phyloP scores from a whole-genome alignment of 2,113 vertebrate species.

The Toxostoma redivivum region DNA sequence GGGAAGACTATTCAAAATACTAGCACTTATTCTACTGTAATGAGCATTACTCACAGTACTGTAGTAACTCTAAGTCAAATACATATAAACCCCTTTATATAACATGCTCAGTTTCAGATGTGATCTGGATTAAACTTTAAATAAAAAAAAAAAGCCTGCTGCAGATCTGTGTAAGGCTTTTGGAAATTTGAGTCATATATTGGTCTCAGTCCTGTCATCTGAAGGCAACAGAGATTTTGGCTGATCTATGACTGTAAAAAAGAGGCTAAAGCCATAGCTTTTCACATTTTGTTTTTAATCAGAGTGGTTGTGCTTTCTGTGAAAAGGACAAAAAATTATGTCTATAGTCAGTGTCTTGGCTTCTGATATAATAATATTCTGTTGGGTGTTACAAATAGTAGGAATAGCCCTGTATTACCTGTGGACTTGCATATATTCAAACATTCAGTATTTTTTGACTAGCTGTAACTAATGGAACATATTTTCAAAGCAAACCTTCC shows the following conservation, averaged over 20 bases:
- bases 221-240: neutral
- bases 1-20: constrained; percentile 16
- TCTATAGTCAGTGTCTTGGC: neutral
- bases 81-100: neutral
- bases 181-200: neutral
- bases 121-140: constrained; percentile 57
- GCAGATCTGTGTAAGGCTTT: neutral
- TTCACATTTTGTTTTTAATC: neutral
- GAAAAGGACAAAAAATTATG: neutral
- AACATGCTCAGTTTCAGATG: constrained; percentile 24
- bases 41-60: constrained; percentile 6
- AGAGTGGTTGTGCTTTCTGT: neutral
- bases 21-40: neutral
- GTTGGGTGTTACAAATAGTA: neutral
- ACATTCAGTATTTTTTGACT: neutral
- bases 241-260: neutral
- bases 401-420: neutral
- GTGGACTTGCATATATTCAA: neutral
- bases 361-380: neutral
- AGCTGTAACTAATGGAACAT: neutral
- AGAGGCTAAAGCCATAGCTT: neutral
- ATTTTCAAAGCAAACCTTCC: neutral
- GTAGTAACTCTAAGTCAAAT: constrained; percentile 40
- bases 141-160: neutral
- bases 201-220: neutral